Evolutionary conservation across 2,888 invertebrate species (phyloP).

Genomic region (Chaitophorus viminalis): DNA sequence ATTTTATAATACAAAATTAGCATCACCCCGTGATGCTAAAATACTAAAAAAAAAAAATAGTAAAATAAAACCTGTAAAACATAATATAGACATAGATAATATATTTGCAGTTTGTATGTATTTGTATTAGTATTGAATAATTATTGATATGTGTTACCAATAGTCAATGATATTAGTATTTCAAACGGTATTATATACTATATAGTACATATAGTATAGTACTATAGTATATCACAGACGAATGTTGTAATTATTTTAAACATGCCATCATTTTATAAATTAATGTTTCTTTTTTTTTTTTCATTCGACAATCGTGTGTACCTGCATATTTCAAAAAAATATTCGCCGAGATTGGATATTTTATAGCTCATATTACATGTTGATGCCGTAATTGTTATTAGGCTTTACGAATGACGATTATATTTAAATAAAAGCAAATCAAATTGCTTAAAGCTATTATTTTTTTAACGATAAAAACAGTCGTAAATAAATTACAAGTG

Average conservation of each 20-base stretch:
- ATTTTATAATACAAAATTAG: too few relatives aligned
- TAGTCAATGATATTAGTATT: background rate
- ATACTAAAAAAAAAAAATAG: too few relatives aligned
- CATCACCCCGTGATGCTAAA: too few relatives aligned
- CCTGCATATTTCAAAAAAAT: background rate
- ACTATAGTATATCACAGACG: background rate
- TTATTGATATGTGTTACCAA: too few relatives aligned
- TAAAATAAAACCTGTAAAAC: too few relatives aligned
- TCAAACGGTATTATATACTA: background rate
- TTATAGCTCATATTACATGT: background rate
- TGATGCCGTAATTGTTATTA: background rate
- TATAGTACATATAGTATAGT: too few relatives aligned
- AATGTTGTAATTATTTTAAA: background rate
- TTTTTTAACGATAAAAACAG: background rate
- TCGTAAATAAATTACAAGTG: background rate
- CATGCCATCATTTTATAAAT: background rate
- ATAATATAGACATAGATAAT: too few relatives aligned
- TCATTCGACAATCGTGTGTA: background rate
- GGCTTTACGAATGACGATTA: background rate
- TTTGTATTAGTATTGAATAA: too few relatives aligned
- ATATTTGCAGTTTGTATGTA: too few relatives aligned
- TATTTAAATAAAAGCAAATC: background rate
- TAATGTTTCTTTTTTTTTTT: background rate
- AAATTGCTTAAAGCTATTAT: background rate
- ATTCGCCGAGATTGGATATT: background rate